phyloP scores from a whole-genome alignment of 2,797 vertebrate species.

The Urosaurus nigricauda region DNA sequence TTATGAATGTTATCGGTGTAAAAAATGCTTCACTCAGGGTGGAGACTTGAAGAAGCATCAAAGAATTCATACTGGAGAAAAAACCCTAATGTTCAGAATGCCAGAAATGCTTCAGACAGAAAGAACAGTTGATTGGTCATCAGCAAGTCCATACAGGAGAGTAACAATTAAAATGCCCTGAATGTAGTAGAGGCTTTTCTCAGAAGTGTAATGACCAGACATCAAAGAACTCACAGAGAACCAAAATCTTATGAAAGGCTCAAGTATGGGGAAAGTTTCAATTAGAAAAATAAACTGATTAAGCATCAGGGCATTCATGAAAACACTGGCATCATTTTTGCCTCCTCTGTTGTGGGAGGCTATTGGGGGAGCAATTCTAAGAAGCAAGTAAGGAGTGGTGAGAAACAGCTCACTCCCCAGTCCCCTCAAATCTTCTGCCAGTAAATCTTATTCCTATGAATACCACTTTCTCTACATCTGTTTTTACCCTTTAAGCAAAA shows the following conservation, averaged over 20 bases:
- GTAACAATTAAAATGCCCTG: neutral
- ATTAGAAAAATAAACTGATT: neutral
- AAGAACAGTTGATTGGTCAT: neutral
- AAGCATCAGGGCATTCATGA: neutral
- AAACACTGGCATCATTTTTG: neutral
- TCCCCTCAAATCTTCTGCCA: neutral
- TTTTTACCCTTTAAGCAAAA: neutral
- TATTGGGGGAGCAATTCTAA: neutral
- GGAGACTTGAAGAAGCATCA: neutral
- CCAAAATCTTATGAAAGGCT: neutral
- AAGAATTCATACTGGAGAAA: neutral
- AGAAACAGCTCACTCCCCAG: neutral
- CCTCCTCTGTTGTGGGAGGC: neutral
- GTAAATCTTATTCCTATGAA: neutral
- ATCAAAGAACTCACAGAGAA: neutral
- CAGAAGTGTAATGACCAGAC: neutral
- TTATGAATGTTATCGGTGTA: neutral
- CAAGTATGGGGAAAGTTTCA: neutral
- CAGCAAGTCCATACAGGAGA: neutral
- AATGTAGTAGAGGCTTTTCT: neutral
- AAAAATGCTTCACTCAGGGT: neutral
- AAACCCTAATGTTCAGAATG: neutral
- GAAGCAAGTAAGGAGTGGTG: neutral
- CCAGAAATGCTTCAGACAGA: neutral
- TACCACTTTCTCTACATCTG: neutral